phyloP scores from a whole-genome alignment of 2,888 invertebrate genomes.

The Drosophila seclusa region DNA sequence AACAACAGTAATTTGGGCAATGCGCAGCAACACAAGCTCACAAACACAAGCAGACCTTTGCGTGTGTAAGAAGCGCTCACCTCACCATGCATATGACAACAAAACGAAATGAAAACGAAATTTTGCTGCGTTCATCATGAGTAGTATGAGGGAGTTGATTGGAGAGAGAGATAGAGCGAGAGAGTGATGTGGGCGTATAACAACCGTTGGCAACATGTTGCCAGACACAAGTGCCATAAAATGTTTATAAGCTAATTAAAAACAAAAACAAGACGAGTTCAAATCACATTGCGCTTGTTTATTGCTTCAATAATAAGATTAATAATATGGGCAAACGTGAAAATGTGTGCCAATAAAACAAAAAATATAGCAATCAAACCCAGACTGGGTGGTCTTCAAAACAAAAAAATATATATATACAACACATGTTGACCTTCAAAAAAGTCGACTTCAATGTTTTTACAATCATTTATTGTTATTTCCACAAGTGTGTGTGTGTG shows the following conservation, averaged over 20 bases:
- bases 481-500: not conserved
- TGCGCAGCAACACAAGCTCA: conserved; percentile 20
- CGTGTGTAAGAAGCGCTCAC: conserved; percentile 18
- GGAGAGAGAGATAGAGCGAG: not conserved
- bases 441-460: conserved; percentile 26
- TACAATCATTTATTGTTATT: conserved; percentile 1
- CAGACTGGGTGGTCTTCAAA: not conserved
- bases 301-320: conserved; percentile 8
- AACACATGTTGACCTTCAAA: conserved; percentile 66
- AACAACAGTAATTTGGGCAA: conserved; percentile 6
- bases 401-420: conserved; percentile 2
- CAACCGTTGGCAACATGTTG: conserved; percentile 57
- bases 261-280: conserved; percentile 33
- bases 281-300: conserved; percentile 53
- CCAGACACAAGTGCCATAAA: conserved; percentile 50
- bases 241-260: conserved; percentile 63
- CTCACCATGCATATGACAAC: conserved; percentile 51
- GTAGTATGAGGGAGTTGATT: conserved; percentile 10
- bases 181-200: conserved; percentile 52
- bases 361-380: conserved; percentile 31
- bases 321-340: conserved; percentile 23
- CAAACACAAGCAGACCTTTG: not conserved
- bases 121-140: conserved; percentile 68
- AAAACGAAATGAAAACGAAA: conserved; percentile 72
- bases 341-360: conserved; percentile 61